Conservation (phyloP, 2,888 invertebrate genomes). For the Sminthurides aquaticus region DNA sequence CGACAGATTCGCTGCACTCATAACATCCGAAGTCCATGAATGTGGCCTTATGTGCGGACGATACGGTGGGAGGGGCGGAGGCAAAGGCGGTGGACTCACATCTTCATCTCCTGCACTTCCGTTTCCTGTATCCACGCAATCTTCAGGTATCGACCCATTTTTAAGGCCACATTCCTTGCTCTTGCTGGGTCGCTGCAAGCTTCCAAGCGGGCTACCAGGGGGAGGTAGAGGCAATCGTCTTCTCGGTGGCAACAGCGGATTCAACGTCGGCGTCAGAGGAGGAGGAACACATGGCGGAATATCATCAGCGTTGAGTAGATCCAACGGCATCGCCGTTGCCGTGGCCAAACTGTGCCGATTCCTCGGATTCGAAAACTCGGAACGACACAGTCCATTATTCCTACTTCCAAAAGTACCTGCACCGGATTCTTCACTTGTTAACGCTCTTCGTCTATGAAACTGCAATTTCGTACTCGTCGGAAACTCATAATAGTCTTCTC, state of each 20-base stretch:
- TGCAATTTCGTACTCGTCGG: conserved; percentile 42
- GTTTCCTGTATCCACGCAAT: not conserved
- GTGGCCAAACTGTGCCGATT: conserved; percentile 13
- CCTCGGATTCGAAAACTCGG: conserved; percentile 3
- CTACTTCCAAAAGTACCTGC: conserved; percentile 1
- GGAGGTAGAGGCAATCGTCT: conserved; percentile 15
- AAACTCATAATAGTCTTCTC: conserved; percentile 43
- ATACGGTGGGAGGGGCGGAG: conserved; percentile 1
- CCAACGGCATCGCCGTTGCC: not conserved
- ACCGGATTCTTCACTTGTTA: conserved; percentile 6
- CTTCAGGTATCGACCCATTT: not conserved
- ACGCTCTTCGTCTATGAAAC: conserved; percentile 6
- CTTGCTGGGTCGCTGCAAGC: not conserved
- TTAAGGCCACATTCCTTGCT: not conserved
- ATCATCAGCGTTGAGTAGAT: not conserved
- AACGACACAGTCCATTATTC: not conserved
- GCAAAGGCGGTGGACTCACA: not conserved
- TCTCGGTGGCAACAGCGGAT: conserved; percentile 18
- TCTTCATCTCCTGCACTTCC: not conserved
- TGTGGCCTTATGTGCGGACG: not conserved
- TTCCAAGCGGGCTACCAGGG: not conserved
- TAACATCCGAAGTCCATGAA: conserved; percentile 1
- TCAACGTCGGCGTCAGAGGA: conserved; percentile 1
- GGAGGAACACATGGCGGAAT: conserved; percentile 7
- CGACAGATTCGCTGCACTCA: not conserved